Evolutionary conservation across 1,140 invertebrate species (phyloP).

Genomic region (Homarus americanus): DNA sequence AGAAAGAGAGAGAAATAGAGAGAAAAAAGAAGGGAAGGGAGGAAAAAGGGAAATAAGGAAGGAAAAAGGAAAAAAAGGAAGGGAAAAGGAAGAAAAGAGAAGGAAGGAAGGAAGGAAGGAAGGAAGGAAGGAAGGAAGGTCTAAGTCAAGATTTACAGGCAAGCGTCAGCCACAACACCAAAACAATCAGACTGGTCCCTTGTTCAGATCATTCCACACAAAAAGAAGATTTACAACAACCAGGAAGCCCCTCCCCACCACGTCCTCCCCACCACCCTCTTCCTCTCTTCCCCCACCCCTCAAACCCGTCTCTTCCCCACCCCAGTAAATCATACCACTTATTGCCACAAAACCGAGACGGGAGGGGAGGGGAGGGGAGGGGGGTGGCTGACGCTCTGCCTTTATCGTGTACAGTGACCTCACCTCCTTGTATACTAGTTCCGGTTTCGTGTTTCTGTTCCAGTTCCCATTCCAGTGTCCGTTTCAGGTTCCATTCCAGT

Average conservation of each 20-base stretch:
- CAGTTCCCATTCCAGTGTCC: too few relatives aligned
- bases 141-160: too few relatives aligned
- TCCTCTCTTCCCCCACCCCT: background rate
- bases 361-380: too few relatives aligned
- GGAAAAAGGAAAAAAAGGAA: background rate
- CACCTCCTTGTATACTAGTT: too few relatives aligned
- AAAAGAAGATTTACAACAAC: constrained; percentile 39
- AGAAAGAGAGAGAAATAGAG: background rate
- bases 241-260: too few relatives aligned
- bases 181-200: constrained; percentile 23
- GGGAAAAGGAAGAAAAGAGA: background rate
- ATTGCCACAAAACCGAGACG: background rate
- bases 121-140: background rate
- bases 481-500: too few relatives aligned
- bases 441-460: too few relatives aligned
- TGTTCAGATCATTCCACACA: constrained; percentile 33
- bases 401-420: too few relatives aligned
- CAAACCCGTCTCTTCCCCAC: too few relatives aligned
- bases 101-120: background rate
- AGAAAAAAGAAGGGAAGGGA: constrained; percentile 5
- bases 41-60: background rate
- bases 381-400: too few relatives aligned
- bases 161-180: background rate
- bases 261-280: background rate
- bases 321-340: background rate